Conservation (phyloP, 2,797 vertebrate species). For the Thamnophis elegans region DNA sequence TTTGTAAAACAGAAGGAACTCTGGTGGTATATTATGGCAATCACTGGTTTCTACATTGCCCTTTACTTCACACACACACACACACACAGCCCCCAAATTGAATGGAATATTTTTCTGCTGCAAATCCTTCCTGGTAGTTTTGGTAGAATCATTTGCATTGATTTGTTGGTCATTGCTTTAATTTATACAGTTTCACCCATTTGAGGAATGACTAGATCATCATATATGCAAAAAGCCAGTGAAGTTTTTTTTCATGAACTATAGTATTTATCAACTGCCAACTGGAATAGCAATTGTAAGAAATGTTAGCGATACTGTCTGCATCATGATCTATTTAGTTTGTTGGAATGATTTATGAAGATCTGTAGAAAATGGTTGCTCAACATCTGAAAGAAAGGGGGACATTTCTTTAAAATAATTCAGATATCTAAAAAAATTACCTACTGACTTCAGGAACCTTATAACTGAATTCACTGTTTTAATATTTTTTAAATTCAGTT, state of each 20-base stretch:
- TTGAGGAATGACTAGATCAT: slow-evolving; percentile 41
- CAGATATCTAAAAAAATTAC: background rate
- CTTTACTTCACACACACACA: background rate
- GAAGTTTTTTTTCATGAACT: slow-evolving; percentile 26
- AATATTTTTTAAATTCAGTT: slow-evolving; percentile 13
- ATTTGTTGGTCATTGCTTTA: slow-evolving; percentile 43
- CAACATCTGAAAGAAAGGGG: slow-evolving; percentile 30
- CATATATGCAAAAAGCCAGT: slow-evolving; percentile 24
- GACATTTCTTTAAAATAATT: slow-evolving; percentile 21
- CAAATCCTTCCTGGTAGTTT: slow-evolving; percentile 12
- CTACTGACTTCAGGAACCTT: background rate
- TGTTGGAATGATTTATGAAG: slow-evolving; percentile 44
- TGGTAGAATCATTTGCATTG: slow-evolving; percentile 32
- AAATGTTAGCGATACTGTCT: slow-evolving; percentile 54
- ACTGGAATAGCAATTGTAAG: slow-evolving; percentile 25
- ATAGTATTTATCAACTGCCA: slow-evolving; percentile 20
- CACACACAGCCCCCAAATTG: no score
- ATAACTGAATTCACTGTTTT: background rate
- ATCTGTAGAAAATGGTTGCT: slow-evolving; percentile 55
- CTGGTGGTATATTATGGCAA: background rate
- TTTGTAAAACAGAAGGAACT: background rate
- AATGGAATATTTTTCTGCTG: slow-evolving; percentile 1
- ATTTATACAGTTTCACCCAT: slow-evolving; percentile 50
- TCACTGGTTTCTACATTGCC: background rate
- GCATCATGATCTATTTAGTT: slow-evolving; percentile 39